Evolutionary conservation across 2,888 invertebrate genomes (phyloP).

Genomic region (Lasioglossum oenotherae): DNA sequence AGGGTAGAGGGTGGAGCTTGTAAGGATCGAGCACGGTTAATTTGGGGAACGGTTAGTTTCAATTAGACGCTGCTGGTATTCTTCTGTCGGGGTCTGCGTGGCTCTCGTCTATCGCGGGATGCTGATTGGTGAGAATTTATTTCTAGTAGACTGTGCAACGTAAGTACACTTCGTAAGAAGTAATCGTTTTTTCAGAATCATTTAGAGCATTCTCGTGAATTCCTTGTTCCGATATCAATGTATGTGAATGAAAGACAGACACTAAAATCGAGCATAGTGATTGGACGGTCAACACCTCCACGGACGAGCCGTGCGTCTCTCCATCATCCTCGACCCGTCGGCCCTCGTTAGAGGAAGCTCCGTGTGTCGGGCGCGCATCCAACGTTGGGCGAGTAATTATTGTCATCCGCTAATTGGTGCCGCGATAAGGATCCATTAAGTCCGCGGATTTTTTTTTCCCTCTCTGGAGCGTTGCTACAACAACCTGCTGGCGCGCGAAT

Average conservation of each 20-base stretch:
- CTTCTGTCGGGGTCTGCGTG: not conserved
- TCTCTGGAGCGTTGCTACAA: conserved; percentile 17
- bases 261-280: not conserved
- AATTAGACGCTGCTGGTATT: conserved; percentile 23
- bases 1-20: conserved; percentile 43
- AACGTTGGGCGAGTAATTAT: conserved; percentile 42
- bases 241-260: not conserved
- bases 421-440: conserved; percentile 64
- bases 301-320: not conserved
- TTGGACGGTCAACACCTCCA: not conserved
- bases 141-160: not conserved
- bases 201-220: too few relatives aligned
- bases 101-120: not conserved
- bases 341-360: conserved; percentile 34
- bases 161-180: too few relatives aligned
- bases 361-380: conserved; percentile 26
- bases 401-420: conserved; percentile 55
- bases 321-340: conserved; percentile 12
- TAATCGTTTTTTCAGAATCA: too few relatives aligned
- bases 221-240: not conserved
- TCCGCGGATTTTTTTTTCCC: conserved; percentile 12
- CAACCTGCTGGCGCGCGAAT: conserved; percentile 65
- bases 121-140: not conserved
- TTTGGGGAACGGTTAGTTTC: conserved; percentile 53
- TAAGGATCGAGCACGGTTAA: conserved; percentile 63